Evolutionary conservation across 2,888 invertebrate genomes (phyloP).

Genomic region (Amblyjoppa fuscipennis): DNA sequence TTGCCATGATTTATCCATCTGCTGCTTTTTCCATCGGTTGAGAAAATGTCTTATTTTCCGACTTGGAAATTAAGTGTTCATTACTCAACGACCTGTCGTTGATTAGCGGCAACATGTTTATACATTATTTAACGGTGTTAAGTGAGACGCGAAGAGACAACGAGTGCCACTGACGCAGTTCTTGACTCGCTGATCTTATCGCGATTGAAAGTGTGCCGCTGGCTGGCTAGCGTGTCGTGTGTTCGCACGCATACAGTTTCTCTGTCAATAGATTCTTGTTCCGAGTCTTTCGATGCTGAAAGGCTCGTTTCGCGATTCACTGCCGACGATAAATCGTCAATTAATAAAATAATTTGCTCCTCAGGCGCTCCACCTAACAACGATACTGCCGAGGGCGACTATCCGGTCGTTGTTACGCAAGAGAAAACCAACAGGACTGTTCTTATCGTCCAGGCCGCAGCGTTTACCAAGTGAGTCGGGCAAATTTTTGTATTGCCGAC

Average conservation of each 20-base stretch:
- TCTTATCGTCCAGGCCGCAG: slow-evolving; percentile 90
- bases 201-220: not conserved
- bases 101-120: slow-evolving; percentile 30
- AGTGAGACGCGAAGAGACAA: not conserved
- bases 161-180: slow-evolving; percentile 10
- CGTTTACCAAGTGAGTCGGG: slow-evolving; percentile 87
- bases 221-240: not conserved
- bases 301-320: slow-evolving; percentile 1
- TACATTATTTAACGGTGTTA: slow-evolving; percentile 28
- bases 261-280: not conserved
- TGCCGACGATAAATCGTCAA: not conserved
- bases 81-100: slow-evolving; percentile 35
- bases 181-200: not conserved
- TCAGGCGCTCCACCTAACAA: slow-evolving; percentile 77
- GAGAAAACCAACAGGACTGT: slow-evolving; percentile 87
- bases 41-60: not conserved
- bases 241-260: not conserved
- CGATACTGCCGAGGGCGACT: slow-evolving; percentile 87
- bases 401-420: slow-evolving; percentile 90
- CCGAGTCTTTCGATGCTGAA: not conserved
- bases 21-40: not conserved
- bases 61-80: slow-evolving; percentile 20
- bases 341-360: not conserved
- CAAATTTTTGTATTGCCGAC: slow-evolving; percentile 13
- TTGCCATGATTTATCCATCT: not conserved